A percentile compares a stretch with the other conserved stretches of the same genome.
These are phyloP conservation scores for Coturnix japonica DNA, from an alignment of 2,113 vertebrate genomes.

Conservation along the genomic window DNA sequence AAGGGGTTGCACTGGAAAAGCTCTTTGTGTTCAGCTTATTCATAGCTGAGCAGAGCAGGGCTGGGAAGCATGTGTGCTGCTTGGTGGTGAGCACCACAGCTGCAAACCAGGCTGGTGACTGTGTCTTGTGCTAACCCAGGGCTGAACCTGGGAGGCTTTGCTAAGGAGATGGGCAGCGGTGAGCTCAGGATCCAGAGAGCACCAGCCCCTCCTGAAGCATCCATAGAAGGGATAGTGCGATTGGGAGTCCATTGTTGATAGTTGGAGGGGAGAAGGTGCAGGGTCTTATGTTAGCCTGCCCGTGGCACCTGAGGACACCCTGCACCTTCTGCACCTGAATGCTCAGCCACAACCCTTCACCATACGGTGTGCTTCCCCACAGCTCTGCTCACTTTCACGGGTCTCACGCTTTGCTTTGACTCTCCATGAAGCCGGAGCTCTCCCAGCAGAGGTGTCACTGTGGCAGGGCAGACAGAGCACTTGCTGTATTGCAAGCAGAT, in stretches of 20 bases:
- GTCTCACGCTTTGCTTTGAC: neutral
- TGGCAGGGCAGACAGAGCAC: neutral
- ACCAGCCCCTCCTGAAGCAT: neutral
- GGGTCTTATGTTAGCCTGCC: neutral
- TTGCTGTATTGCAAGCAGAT: neutral
- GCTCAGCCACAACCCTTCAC: accelerated
- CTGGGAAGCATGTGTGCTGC: neutral
- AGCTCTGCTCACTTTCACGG: neutral
- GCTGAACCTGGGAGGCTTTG: no score
- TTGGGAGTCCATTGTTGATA: neutral
- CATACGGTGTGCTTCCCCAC: neutral
- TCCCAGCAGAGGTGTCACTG: neutral
- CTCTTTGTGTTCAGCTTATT: no score
- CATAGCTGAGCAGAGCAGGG: no score
- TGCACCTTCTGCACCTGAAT: neutral
- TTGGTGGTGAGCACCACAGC: neutral
- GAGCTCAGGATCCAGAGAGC: neutral
- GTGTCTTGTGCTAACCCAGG: no score
- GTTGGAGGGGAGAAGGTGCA: neutral
- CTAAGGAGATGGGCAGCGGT: no score
- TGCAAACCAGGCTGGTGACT: no score
- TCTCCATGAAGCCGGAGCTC: neutral
- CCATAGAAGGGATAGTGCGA: neutral
- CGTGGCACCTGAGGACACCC: neutral
- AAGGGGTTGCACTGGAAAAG: neutral